A percentile compares a stretch with the other conserved stretches of the same genome.
Evolutionary conservation across 1,140 invertebrate species (phyloP).

Genomic region (Gonatopus flavifemur): DNA sequence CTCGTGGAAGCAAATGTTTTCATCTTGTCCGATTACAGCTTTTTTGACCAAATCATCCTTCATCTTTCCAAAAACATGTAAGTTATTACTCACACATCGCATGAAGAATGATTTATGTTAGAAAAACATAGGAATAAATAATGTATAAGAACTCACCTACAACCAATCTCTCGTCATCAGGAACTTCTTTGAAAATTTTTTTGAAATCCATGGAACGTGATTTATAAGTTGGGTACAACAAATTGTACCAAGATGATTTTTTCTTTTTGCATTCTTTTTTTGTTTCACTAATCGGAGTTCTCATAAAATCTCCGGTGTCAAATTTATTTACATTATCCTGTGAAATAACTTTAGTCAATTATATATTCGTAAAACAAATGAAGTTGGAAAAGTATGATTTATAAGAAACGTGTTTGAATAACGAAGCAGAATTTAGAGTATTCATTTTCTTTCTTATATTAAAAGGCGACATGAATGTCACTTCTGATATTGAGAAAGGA

Average conservation of each 20-base stretch:
- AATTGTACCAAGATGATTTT: constrained; percentile 82
- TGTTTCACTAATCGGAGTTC: constrained; percentile 39
- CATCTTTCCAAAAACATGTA: no score
- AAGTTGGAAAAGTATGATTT: no score
- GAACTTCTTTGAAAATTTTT: constrained; percentile 88
- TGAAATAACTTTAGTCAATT: constrained; percentile 8
- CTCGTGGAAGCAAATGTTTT: no score
- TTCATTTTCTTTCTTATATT: no score
- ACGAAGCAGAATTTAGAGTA: no score
- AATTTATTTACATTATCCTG: constrained; percentile 38
- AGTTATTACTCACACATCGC: no score
- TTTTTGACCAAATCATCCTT: no score
- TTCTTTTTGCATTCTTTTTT: constrained; percentile 64
- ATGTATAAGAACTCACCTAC: constrained; percentile 70
- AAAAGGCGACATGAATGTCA: no score
- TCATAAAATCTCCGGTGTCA: constrained; percentile 38
- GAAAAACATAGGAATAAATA: constrained; percentile 3
- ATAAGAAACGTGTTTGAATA: no score
- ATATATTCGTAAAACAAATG: not conserved
- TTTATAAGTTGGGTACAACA: constrained; percentile 91
- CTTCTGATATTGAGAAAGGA: not conserved
- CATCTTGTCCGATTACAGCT: no score
- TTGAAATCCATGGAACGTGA: constrained; percentile 90
- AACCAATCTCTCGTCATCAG: constrained; percentile 86
- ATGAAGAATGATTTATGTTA: no score